Evolutionary conservation across 2,113 vertebrate species (phyloP), one percentile per base, ranked within the genome.

Genomic region (Podilymbus podiceps): DNA sequence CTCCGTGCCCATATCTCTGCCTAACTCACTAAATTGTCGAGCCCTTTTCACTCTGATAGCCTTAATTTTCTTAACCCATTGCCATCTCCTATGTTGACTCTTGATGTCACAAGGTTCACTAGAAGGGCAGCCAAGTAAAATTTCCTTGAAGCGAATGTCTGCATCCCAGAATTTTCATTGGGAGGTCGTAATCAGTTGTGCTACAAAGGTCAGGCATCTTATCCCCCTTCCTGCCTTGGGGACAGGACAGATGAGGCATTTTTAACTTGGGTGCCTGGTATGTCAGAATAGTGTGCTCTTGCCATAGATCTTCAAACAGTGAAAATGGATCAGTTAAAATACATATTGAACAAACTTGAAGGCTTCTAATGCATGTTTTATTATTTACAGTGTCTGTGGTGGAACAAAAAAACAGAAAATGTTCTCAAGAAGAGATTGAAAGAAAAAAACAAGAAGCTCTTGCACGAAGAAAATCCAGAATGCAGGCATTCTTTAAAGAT

Each of bases 361-460:
- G 40, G 56, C 27, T 92, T 40, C 52, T 89, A 94, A 96, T 85
- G 10, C 1, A 0, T 83, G 10, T 42, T 80, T 77, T 46, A 96
- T 94, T 76, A 83, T 96, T 97, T 98, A 82, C 95, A 99, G 99
- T 97, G 58, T 98, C 97, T 71, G 93, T 98, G 78, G 96, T 98
- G 44, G 98, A 98, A 78, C 98, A 98, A 33, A 98, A 96, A 95
- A 98, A 95, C 4, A 98, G 96, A 74, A 99, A 98, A 77, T 99
- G 98, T 97, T 98, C 99, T 35, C 98, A 98, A 35, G 98, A 98
- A 64, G 99, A 99, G 97, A 99, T 99, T 85, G 99, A 99, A 97
- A 98, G 96, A 68, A 99, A 99, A 95, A 99, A 99, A 68, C 99
- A 99, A 93, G 99, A 99, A 92, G 99, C 99, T 7, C 94, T 99